These are phyloP conservation scores for Liopterus haemorrhoidalis DNA, from an alignment of 2,888 invertebrate genomes.

Conservation along the genomic window DNA sequence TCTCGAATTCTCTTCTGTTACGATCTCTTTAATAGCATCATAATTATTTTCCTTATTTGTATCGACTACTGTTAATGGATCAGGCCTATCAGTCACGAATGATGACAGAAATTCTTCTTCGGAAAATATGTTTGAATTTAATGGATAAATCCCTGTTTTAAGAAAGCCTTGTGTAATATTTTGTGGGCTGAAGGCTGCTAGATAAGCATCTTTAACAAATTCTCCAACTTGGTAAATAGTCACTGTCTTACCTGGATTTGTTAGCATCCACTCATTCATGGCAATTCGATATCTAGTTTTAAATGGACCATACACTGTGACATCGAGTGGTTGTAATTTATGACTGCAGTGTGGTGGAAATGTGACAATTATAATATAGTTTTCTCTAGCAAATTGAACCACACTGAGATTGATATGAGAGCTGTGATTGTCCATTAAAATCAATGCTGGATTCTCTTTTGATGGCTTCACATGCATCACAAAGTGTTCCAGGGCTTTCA, in stretches of 20 bases:
- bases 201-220: slow-evolving; percentile 26
- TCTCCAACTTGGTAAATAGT: slow-evolving; percentile 28
- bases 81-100: slow-evolving; percentile 21
- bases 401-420: slow-evolving; percentile 28
- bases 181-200: slow-evolving; percentile 26
- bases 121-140: slow-evolving; percentile 19
- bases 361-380: slow-evolving; percentile 24
- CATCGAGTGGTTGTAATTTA: slow-evolving; percentile 27
- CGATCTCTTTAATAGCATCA: too few relatives aligned
- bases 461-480: slow-evolving; percentile 28
- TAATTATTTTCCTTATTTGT: too few relatives aligned
- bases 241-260: slow-evolving; percentile 30
- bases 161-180: slow-evolving; percentile 22
- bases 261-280: slow-evolving; percentile 29
- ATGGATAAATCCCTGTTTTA: slow-evolving; percentile 22
- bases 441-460: slow-evolving; percentile 28
- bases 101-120: slow-evolving; percentile 24
- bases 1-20: too few relatives aligned
- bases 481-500: slow-evolving; percentile 30
- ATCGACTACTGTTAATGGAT: too few relatives aligned
- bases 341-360: slow-evolving; percentile 31
- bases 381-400: slow-evolving; percentile 27
- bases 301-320: slow-evolving; percentile 25
- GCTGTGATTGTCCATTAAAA: slow-evolving; percentile 29
- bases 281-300: slow-evolving; percentile 24